Conservation (phyloP, 2,888 invertebrate species). For the Entomobrya proxima region DNA sequence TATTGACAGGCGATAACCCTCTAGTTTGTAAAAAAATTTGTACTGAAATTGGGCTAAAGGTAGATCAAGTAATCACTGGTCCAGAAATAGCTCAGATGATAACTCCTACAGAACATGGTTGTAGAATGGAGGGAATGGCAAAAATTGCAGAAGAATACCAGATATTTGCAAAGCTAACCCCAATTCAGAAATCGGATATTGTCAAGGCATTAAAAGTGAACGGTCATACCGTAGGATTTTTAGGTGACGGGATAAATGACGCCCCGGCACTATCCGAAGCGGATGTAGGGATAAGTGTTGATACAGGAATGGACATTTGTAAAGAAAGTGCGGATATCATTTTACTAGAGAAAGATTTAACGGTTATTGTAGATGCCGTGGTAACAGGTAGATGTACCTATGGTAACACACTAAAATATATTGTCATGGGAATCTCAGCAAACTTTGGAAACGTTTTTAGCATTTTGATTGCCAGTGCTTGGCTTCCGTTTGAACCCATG, state of each 20-base stretch:
- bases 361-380: no score
- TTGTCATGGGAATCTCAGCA: slow-evolving; percentile 55
- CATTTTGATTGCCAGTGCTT: no score
- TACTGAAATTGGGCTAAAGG: slow-evolving; percentile 38
- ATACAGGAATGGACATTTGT: no score
- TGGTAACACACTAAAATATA: slow-evolving; percentile 44
- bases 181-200: slow-evolving; percentile 61
- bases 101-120: no score
- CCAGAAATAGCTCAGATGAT: no score
- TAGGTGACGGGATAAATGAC: no score
- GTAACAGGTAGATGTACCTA: slow-evolving; percentile 59
- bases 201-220: slow-evolving; percentile 40
- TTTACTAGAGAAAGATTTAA: no score
- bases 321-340: no score
- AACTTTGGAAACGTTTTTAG: slow-evolving; percentile 66
- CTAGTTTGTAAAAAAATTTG: slow-evolving; percentile 59
- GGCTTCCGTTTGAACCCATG: no score
- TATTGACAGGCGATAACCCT: slow-evolving; percentile 58
- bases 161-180: slow-evolving; percentile 64
- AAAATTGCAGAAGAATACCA: slow-evolving; percentile 40
- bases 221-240: slow-evolving; percentile 57
- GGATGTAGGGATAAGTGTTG: no score
- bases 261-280: no score
- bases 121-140: slow-evolving; percentile 48
- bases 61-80: slow-evolving; percentile 28